Evolutionary conservation across 1,140 invertebrate species (phyloP), one percentile per base, ranked within the genome.

Genomic region (Scaptomyza graminum): DNA sequence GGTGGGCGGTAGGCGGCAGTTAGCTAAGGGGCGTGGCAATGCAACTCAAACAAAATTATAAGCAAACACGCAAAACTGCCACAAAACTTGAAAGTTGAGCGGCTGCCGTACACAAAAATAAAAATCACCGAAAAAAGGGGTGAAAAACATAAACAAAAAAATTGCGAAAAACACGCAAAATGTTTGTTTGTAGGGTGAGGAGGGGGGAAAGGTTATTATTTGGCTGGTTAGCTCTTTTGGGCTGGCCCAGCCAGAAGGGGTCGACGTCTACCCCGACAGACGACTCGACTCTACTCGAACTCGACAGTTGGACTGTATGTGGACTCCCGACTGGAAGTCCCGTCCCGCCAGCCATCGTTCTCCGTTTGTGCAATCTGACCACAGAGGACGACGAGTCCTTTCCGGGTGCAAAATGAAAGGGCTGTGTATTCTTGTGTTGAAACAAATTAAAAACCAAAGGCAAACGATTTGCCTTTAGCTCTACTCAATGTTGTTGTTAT

Each of bases 41-140:
- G 80, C 79, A 83, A 83, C 80, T 84, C 77, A 87, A 85, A 85
- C 74, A 85, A 85, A 85, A 85, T 85, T 85, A 85, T 85, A 87
- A 87, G 82, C 82, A 85, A 85, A 85, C 82, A 85, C 82, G 82
- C 82, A 85, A 85, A 85, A 85, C 82, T 87, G 82, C 82, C 82
- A 81, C 82, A 85, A 85, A 85, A 85, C 81, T 85, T 85, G 76
- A 84, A 84, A 84, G 77, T 76, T 64, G 64, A 79, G 62, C 74
- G 67, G 31, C 31, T 7, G 31, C 31, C 31, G 31, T 34, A 34
- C 7, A 34, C 54, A 44, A 16, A 64, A 44, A 49, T 44, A 56
- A 52, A 69, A 68, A 66, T 41, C 22, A 49, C 13, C 9, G 25
- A 2, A 60, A 59, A 63, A 63, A 54, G 61, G 44, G 51, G 51